These are phyloP conservation scores for Bolborhynchus lineola DNA, from an alignment of 2,113 vertebrate genomes.

Conservation along the genomic window DNA sequence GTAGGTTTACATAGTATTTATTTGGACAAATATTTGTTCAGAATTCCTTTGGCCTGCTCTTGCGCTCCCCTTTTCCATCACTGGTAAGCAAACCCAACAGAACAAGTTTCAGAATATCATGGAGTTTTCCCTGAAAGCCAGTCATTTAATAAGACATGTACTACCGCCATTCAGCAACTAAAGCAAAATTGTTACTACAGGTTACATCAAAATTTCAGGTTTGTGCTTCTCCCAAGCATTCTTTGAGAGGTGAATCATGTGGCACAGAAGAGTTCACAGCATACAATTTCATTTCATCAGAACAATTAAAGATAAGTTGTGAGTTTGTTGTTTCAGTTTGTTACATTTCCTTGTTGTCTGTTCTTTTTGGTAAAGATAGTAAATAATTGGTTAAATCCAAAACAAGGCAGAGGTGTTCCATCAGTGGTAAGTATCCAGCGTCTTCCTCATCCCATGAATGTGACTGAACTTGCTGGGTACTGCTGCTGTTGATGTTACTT, in stretches of 20 bases:
- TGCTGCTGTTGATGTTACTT: background rate
- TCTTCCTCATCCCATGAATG: background rate
- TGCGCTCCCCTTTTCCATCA: background rate
- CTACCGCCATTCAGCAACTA: fast-evolving
- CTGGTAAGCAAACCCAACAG: background rate
- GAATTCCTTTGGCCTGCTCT: background rate
- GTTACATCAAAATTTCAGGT: background rate
- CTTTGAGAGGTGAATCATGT: background rate
- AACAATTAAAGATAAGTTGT: background rate
- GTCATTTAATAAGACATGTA: fast-evolving
- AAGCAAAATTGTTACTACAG: background rate
- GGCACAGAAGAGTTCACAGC: background rate
- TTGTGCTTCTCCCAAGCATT: background rate
- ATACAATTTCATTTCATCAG: background rate
- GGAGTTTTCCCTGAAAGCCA: background rate
- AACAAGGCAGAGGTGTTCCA: background rate
- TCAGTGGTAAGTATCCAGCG: background rate
- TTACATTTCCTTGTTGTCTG: background rate
- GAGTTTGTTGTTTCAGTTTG: background rate
- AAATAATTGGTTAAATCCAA: background rate
- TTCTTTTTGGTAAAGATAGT: background rate
- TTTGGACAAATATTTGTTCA: background rate
- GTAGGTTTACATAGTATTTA: background rate
- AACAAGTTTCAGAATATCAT: fast-evolving
- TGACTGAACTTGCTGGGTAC: background rate